phyloP scores from a whole-genome alignment of 2,888 invertebrate species.

The Teinopalpus imperialis region DNA sequence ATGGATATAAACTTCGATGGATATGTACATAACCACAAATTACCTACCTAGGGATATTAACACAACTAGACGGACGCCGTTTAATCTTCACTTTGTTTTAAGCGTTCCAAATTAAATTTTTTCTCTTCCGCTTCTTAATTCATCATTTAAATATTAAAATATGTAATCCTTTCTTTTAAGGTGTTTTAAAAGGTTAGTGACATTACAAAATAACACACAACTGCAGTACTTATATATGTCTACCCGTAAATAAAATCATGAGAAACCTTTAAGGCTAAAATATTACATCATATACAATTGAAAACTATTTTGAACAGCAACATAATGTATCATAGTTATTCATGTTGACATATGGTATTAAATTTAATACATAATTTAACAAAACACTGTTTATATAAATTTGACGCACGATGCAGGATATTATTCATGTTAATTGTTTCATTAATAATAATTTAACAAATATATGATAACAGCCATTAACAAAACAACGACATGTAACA shows the following conservation, averaged over 20 bases:
- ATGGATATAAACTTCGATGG: neutral
- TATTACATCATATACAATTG: neutral
- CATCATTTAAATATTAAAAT: neutral
- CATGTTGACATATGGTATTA: constrained; percentile 9
- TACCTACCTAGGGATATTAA: constrained; percentile 1
- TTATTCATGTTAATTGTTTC: constrained; percentile 18
- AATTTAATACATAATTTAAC: constrained; percentile 14
- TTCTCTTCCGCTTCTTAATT: constrained; percentile 1
- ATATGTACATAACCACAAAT: constrained; percentile 1
- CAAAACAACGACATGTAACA: neutral
- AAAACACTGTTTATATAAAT: constrained; percentile 3
- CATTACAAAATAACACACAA: no score
- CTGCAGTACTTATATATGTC: no score
- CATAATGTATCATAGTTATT: constrained; percentile 4
- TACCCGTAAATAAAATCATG: no score
- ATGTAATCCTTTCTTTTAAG: no score
- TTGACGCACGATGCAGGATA: neutral
- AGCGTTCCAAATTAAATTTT: constrained; percentile 5
- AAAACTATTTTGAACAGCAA: neutral
- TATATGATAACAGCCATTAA: constrained; percentile 4
- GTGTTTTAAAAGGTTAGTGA: no score
- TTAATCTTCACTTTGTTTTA: constrained; percentile 4
- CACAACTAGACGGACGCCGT: neutral
- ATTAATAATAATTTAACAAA: constrained; percentile 21
- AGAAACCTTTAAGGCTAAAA: no score